These are phyloP conservation scores for Boloria euphrosyne DNA, from an alignment of 2,888 invertebrate genomes.

Conservation along the genomic window DNA sequence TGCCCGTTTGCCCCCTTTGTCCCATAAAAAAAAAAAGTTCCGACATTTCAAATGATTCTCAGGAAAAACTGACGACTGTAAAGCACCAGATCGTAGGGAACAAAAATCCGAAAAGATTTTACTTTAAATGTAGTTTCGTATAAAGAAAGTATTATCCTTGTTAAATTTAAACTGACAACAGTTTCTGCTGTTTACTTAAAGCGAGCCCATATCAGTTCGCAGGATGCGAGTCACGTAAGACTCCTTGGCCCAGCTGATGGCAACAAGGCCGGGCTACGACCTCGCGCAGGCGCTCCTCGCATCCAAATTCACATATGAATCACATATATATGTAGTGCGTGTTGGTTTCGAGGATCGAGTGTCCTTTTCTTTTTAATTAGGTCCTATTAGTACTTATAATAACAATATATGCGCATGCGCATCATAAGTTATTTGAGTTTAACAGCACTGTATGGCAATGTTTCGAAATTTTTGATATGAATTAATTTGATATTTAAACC, in stretches of 20 bases:
- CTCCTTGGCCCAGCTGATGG: slow-evolving; percentile 51
- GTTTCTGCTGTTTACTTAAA: neutral
- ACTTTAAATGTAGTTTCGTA: no score
- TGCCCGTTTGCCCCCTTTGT: no score
- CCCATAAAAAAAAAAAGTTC: no score
- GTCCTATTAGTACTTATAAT: neutral
- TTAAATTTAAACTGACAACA: neutral
- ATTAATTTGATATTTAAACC: no score
- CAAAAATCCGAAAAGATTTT: no score
- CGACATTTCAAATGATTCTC: no score
- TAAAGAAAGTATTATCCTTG: no score
- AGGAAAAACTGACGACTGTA: no score
- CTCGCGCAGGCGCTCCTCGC: slow-evolving; percentile 53
- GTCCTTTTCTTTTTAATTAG: slow-evolving; percentile 1
- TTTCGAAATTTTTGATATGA: no score
- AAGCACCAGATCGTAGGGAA: no score
- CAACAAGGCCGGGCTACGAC: slow-evolving; percentile 65
- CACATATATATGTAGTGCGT: slow-evolving; percentile 21
- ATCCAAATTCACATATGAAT: slow-evolving; percentile 43
- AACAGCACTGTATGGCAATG: no score
- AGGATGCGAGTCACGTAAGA: slow-evolving; percentile 47
- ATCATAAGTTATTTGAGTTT: no score
- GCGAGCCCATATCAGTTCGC: slow-evolving; percentile 26
- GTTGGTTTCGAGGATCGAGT: neutral
- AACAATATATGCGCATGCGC: neutral